Base-by-base conservation (phyloP, 2,113 vertebrate genomes). In the Kryptolebias marmoratus region DNA sequence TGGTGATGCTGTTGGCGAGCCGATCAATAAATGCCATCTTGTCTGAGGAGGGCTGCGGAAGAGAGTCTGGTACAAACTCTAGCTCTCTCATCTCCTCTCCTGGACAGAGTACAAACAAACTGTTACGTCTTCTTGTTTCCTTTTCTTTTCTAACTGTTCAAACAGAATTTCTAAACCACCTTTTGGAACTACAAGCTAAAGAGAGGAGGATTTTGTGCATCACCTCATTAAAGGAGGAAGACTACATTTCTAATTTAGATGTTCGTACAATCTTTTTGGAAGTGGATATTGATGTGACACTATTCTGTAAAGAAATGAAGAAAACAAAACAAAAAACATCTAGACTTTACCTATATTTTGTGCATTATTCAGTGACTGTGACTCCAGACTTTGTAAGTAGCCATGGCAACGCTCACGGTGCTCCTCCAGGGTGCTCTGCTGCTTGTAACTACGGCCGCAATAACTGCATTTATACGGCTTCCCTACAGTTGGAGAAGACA, bases 391-490 rank as follows among this genome's bases (percentile, higher is more conserved):
- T 91, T 97, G 96, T 56, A 96, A 93, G 93, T 98, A 98, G 91
- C 93, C 96, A 90, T 98, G 97, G 77, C 96, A 98, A n/a, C 96
- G 95, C 63, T 98, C 97, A 50, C 95, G 95, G 89, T 98, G 97
- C 84, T 98, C 97, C 89, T 98, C 97, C 89, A 98, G 83, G 56
- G 96, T 96, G 83, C 95, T 97, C 91, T 97, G 97, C 93, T 98
- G 97, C 86, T 98, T 98, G 91, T 98, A 98, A 94, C 96, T 98
- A 36, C 96, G 96, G 62, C 96, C 96, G 42, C 97, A 98, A 90
- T 95, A 98, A 94, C 95, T 98, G 90, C 97, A 98, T 90, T 98
- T 98, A 90, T 96, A 98, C 50, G 96, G 97, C 77, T 98, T 98
- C 77, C 97, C 97, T 8, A 96, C 95, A 1, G 96, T 97, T 66